These are phyloP conservation scores for Ptychobarbus kaznakovi DNA, from an alignment of 2,797 vertebrate genomes.

Conservation along the genomic window DNA sequence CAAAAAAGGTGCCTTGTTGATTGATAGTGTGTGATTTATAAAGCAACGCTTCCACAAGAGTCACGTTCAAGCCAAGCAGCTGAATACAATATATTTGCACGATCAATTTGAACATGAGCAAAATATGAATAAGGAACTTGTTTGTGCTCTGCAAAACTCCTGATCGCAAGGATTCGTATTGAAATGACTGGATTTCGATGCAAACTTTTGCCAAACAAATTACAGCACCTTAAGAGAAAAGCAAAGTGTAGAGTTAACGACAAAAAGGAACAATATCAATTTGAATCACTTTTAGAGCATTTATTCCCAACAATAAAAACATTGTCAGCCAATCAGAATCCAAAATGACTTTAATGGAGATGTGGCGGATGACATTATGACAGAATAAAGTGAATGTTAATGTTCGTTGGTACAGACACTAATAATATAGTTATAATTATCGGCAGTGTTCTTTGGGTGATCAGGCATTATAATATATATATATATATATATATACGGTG, in stretches of 20 bases:
- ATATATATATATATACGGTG: no score
- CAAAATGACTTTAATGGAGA: neutral
- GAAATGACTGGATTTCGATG: neutral
- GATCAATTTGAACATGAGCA: no score
- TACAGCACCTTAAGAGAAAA: no score
- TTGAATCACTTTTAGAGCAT: neutral
- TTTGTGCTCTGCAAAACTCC: neutral
- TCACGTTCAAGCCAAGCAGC: neutral
- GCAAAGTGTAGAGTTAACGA: no score
- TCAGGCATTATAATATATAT: neutral
- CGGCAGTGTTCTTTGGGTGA: neutral
- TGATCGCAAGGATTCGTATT: neutral
- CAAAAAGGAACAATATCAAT: neutral
- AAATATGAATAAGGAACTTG: no score
- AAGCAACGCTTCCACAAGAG: neutral
- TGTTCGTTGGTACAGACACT: neutral
- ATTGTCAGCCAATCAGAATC: neutral
- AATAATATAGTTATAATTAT: neutral
- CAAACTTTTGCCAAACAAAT: no score
- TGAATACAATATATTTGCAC: neutral
- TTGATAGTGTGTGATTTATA: neutral
- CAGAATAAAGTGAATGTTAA: neutral
- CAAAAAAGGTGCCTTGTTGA: neutral
- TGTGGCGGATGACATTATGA: neutral
- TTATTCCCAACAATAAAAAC: neutral